Evolutionary conservation across 2,797 vertebrate genomes (phyloP), one percentile per base, ranked within the genome.

Genomic region (Myotis pilosus): DNA sequence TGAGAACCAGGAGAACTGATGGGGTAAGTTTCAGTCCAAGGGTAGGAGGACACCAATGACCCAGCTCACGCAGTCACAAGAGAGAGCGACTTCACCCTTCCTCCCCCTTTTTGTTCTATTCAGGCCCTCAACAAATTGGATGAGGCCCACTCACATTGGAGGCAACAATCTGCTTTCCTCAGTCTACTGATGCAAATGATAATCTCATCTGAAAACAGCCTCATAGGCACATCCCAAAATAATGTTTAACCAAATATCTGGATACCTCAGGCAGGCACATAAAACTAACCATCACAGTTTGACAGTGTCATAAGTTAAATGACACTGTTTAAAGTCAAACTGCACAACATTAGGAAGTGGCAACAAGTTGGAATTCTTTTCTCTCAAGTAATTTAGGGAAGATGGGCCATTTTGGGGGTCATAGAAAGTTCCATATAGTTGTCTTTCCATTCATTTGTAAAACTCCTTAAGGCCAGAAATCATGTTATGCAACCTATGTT

Each of bases 321-420:
- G 33, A 49, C 20, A 74, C 17, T 55, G 6, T 79, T 66, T 49
- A 57, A 92, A 86, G 57, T 53, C 51, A 86, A 88, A 86, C 28
- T 33, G 9, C 41, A 41, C 16, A 90, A 72, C 23, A 33, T 41
- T 78, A 78, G 62, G 8, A 89, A 64, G 20, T 38, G 3, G 7
- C 51, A 80, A 87, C 83, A 93, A 44, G 12, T 22, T 38, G 25
- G 23, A 76, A 23, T 47, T 30, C 17, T 55, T 55, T 84, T 91
- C 75, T 93, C 69, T 87, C 78, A 89, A 76, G 30, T 80, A 57
- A 55, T 76, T 80, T 47, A 84, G 80, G 38, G 49, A 87, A 95
- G 64, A 76, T n/a, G 20, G 57, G 36, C 13, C 6, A 68, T 33
- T 13, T 76, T 80, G n/a, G 33, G 55, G n/a, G 33, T 64, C 13